phyloP scores from a whole-genome alignment of 2,113 vertebrate species.

The Colistium nudipinnis region DNA sequence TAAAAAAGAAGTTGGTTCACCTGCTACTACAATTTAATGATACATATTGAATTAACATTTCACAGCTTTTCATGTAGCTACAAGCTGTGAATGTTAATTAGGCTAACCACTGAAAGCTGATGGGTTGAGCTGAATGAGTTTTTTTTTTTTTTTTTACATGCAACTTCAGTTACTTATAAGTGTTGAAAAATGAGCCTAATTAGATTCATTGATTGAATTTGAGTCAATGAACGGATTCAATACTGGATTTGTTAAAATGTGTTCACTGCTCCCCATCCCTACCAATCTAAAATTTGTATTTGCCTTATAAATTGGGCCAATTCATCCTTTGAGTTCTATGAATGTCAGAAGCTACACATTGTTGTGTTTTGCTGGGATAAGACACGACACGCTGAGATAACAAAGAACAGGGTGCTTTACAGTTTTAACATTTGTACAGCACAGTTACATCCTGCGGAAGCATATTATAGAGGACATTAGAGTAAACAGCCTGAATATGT shows the following conservation, averaged over 20 bases:
- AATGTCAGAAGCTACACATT: not conserved
- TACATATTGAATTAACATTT: not conserved
- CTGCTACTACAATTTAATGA: not conserved
- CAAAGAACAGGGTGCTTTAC: not conserved
- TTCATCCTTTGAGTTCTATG: constrained; percentile 7
- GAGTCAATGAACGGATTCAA: not conserved
- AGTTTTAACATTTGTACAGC: not conserved
- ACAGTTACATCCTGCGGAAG: constrained; percentile 17
- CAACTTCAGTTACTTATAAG: not conserved
- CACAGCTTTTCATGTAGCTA: not conserved
- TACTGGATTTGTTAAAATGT: not conserved
- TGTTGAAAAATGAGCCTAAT: not conserved
- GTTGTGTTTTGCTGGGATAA: constrained; percentile 11
- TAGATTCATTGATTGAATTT: not conserved
- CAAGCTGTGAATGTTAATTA: not conserved
- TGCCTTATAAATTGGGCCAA: constrained; percentile 6
- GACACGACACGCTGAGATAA: not conserved
- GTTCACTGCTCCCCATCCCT: not conserved
- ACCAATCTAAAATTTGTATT: not conserved
- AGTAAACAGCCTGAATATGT: constrained; percentile 4
- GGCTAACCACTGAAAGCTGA: not conserved
- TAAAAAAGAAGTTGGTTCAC: not conserved
- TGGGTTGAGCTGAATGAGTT: too few species aligned
- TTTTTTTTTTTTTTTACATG: too few species aligned
- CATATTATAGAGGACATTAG: constrained; percentile 4